Base-by-base conservation (phyloP, 2,888 invertebrate species). In the Bellardia pandia region DNA sequence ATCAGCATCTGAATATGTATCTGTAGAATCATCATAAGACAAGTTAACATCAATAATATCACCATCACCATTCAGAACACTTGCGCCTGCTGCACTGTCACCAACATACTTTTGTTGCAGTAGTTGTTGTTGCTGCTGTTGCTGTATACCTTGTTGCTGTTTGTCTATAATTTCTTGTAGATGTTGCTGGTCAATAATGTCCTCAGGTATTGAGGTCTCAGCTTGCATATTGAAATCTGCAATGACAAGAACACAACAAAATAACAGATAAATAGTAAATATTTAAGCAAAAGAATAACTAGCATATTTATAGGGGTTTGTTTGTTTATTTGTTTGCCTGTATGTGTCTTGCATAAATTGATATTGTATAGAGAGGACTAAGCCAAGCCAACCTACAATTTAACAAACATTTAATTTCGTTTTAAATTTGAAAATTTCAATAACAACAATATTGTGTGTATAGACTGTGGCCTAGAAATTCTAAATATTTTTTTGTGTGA, bases 191-290 rank as follows among this genome's bases (percentile, higher is more conserved):
- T 92, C 92, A 88, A 92, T 90, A 88, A 92, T 92, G 88, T 92
- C 92, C 91, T 92, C 92, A 71, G 92, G 92, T 90, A 92, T 92
- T 86, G 89, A 89, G 86, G 92, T 90, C 88, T 92, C 92, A 72
- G 91, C 92, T 90, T 91, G 91, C 75, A 92, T 90, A 91, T 92
- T 92, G 90, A 92, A 92, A 90, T 92, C 92, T 92, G 86, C 23
- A 89, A 89, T 62, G 53, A 78, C 6, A 85, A 62, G 69, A 85
- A 40, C 16, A 51, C 56, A 62, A 72, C 16, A 78, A 37, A 86
- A 78, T n/a, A 86, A 51, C 64, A 62, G 11, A 45, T 45, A 45
- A n/a, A 58, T 60, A 68, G 37, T 37, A 58, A 77, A 56, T 33
- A 60, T 79, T 76, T 72, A 77, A 75, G 16, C 37, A 30, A 56